These are phyloP conservation scores for Willisornis vidua DNA, from an alignment of 2,113 vertebrate species.

Conservation along the genomic window DNA sequence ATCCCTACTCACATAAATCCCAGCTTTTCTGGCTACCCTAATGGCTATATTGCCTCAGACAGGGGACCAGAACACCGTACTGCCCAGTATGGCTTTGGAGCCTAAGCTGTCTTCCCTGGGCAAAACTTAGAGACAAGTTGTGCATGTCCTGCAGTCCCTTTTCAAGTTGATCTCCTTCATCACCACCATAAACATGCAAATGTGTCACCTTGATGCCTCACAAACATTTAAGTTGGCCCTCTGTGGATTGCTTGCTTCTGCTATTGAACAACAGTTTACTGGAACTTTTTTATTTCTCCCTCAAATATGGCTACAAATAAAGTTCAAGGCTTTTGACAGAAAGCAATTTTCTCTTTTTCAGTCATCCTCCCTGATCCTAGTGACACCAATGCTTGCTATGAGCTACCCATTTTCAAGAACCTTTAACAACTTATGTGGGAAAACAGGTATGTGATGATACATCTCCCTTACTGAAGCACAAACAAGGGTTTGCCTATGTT, in stretches of 20 bases:
- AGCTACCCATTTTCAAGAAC: constrained; percentile 76
- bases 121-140: background rate
- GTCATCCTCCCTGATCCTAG: constrained; percentile 72
- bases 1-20: background rate
- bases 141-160: background rate
- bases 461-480: background rate
- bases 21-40: background rate
- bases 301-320: background rate
- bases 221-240: background rate
- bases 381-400: constrained; percentile 78
- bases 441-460: constrained; percentile 72
- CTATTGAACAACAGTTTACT: background rate
- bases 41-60: background rate
- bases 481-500: background rate
- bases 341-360: constrained; percentile 42
- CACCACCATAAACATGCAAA: background rate
- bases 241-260: background rate
- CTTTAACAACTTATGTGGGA: constrained; percentile 79
- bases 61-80: background rate
- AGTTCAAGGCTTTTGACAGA: background rate
- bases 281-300: background rate
- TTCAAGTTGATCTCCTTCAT: background rate
- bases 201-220: background rate
- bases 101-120: background rate
- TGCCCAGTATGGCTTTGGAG: background rate